Evolutionary conservation across 2,797 vertebrate genomes (phyloP).

Genomic region (Poliocrania exsul): DNA sequence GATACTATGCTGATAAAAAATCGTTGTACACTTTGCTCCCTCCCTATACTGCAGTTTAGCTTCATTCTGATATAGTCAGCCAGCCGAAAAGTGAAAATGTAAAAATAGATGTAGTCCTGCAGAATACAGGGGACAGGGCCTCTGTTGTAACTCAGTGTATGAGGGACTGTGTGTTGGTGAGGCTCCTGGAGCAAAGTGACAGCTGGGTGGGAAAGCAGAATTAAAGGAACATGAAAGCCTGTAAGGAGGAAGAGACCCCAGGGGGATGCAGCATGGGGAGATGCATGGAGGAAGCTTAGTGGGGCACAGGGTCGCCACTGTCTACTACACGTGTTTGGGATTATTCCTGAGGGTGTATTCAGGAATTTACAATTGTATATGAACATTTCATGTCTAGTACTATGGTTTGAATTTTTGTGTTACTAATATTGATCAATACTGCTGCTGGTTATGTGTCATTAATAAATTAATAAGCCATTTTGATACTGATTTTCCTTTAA

Average conservation of each 20-base stretch:
- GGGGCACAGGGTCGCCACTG: background rate
- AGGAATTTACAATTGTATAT: background rate
- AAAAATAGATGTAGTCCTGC: background rate
- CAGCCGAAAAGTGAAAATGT: background rate
- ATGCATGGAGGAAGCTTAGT: accelerated
- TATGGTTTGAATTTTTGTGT: background rate
- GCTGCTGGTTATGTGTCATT: background rate
- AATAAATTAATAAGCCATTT: background rate
- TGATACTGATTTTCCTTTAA: background rate
- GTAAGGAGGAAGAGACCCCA: accelerated
- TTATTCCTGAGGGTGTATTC: background rate
- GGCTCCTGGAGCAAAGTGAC: background rate
- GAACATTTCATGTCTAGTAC: background rate
- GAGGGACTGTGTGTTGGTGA: background rate
- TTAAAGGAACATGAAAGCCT: accelerated
- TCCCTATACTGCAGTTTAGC: background rate
- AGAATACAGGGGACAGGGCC: accelerated
- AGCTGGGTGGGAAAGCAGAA: too few species aligned
- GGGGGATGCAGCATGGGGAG: background rate
- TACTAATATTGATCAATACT: background rate
- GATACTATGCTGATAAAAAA: slow-evolving; percentile 3
- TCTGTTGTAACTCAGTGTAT: background rate
- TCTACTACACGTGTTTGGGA: background rate
- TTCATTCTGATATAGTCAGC: background rate
- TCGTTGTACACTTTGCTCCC: background rate